Conservation (phyloP, 2,797 vertebrate species). For the Pseudochirops corinnae region DNA sequence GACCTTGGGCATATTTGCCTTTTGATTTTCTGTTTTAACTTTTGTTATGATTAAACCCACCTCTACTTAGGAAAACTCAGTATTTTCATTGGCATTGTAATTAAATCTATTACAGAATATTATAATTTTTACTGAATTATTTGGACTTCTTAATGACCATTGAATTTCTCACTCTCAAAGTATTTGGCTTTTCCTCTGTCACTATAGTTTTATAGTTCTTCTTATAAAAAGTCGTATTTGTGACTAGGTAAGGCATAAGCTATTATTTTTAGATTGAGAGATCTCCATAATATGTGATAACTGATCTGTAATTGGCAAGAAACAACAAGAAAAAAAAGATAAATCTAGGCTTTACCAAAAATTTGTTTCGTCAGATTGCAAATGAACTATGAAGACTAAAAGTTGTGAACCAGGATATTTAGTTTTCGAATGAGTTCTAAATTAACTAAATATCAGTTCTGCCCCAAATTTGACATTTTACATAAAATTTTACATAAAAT, state of each 20-base stretch:
- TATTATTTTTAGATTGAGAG: background rate
- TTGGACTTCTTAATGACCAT: background rate
- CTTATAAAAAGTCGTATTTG: background rate
- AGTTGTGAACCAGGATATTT: slow-evolving; percentile 20
- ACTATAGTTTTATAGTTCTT: background rate
- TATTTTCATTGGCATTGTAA: background rate
- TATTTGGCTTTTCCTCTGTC: background rate
- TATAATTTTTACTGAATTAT: background rate
- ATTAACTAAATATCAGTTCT: slow-evolving; percentile 8
- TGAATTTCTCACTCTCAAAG: background rate
- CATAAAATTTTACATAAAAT: no score
- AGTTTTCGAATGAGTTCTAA: slow-evolving; percentile 49
- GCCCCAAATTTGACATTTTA: background rate
- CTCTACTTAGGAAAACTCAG: background rate
- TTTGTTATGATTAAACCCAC: background rate
- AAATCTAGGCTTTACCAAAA: slow-evolving; percentile 30
- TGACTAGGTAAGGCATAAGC: background rate
- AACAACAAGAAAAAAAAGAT: slow-evolving; percentile 26
- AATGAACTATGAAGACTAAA: slow-evolving; percentile 50
- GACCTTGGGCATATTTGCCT: background rate
- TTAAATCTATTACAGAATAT: background rate
- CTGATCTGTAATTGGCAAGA: background rate
- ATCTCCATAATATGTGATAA: background rate
- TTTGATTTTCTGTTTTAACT: background rate
- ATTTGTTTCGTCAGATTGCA: slow-evolving; percentile 30